These are phyloP conservation scores for Aphidoletes aphidimyza DNA, from an alignment of 2,888 invertebrate species.

Conservation along the genomic window DNA sequence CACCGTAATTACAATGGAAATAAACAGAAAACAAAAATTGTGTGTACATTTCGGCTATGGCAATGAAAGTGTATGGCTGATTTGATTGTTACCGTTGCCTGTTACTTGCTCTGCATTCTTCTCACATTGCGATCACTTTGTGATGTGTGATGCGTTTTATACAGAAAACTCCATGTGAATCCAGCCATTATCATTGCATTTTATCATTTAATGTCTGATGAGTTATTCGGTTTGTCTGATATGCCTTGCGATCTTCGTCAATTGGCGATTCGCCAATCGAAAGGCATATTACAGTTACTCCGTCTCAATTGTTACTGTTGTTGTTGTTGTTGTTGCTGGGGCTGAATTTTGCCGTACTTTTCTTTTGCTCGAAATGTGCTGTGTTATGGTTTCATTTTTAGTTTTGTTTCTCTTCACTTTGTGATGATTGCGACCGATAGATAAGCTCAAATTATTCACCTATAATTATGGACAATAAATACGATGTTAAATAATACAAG, in stretches of 20 bases:
- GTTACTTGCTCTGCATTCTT: background rate
- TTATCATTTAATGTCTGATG: conserved; percentile 31
- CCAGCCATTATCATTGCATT: conserved; percentile 6
- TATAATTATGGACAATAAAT: conserved; percentile 46
- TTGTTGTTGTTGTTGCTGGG: background rate
- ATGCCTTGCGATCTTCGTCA: background rate
- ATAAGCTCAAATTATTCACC: conserved; percentile 34
- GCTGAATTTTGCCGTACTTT: background rate
- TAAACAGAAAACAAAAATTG: background rate
- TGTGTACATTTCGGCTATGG: background rate
- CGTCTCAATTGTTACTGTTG: background rate
- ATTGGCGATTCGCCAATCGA: background rate
- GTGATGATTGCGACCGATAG: conserved; percentile 24
- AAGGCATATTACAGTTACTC: conserved; percentile 27
- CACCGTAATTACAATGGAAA: conserved; percentile 17
- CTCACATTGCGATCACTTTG: conserved; percentile 12
- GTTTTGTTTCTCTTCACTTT: background rate
- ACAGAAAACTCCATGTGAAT: conserved; percentile 9
- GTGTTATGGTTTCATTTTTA: background rate
- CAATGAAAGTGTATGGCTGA: background rate
- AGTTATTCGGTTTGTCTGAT: background rate
- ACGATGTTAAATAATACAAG: conserved; percentile 23
- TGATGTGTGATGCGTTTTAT: background rate
- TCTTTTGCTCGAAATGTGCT: background rate
- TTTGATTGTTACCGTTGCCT: too few relatives aligned